Evolutionary conservation across 2,113 vertebrate species (phyloP), one percentile per base, ranked within the genome.

Genomic region (Oenanthe oenanthe): DNA sequence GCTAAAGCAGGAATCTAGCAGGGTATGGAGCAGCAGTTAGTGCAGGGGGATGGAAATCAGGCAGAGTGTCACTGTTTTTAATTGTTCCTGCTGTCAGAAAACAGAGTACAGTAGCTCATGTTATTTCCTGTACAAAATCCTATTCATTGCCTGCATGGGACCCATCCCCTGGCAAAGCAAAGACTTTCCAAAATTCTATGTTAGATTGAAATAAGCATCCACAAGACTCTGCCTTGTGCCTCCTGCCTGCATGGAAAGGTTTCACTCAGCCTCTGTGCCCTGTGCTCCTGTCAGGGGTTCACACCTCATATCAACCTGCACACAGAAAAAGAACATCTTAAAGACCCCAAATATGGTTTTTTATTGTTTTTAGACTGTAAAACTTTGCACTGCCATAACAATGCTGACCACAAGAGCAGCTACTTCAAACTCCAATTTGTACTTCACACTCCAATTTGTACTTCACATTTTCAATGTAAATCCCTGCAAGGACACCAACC

Each of bases 81-180:
- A 95, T 89, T 78, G 88, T 74, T 72, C 72, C 65, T 95, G 82
- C 71, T 90, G 68, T 63, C 94, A 95, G 68, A 75, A 94, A 77
- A 54, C 34, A 17, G 43, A 84, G 19, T 45, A 61, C 56, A 51
- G 56, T 18, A 84, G 47, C 57, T 92, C 40, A 13, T n/a, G 56
- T 34, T 53, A 68, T 79, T 81, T 87, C 80, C 89, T 48, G 53
- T 73, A 75, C 58, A 81, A 91, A 95, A 87, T 48, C 51, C n/a
- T 31, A 43, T 71, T 40, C 24, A 32, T 7, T 40, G 72, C 34
- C 88, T 80, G 43, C 31, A 3, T 31, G 88, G 67, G 58, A 77
- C 76, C 43, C 72, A 76, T 62, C 32, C 61, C 18, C 14, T 29
- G 40, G 32, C 67, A 77, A 85, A 75, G n/a, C 40, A 82, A 58